Evolutionary conservation across 2,888 invertebrate species (phyloP).

Genomic region (Antheraea assamensis): DNA sequence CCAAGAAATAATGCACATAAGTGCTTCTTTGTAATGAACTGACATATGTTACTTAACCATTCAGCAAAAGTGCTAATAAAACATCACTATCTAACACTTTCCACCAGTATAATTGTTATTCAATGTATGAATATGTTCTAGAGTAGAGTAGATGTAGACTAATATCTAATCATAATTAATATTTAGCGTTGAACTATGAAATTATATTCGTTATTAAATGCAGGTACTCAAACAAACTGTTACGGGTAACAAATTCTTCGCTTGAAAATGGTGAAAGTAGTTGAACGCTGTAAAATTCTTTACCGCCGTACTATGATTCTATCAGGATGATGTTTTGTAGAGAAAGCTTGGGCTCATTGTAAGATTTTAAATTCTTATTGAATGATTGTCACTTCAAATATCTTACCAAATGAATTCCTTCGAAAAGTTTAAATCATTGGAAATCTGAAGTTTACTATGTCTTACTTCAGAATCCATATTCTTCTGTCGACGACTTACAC

Average conservation of each 20-base stretch:
- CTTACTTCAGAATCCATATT: not conserved
- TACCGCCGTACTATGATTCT: not conserved
- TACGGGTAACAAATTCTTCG: not conserved
- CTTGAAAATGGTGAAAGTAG: not conserved
- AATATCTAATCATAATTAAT: too few species aligned
- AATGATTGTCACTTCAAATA: not conserved
- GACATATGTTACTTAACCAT: not conserved
- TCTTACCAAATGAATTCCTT: not conserved
- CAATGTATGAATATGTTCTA: too few species aligned
- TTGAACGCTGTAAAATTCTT: not conserved
- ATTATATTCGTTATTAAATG: not conserved
- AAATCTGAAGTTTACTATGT: too few species aligned
- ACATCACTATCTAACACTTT: too few species aligned
- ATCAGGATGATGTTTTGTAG: not conserved
- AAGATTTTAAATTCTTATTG: not conserved
- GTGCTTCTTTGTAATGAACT: not conserved
- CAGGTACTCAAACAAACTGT: not conserved
- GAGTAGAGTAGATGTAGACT: too few species aligned
- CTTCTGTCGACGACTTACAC: too few species aligned
- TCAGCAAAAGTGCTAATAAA: not conserved
- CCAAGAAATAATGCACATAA: not conserved
- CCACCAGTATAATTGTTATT: too few species aligned
- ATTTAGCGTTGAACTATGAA: too few species aligned
- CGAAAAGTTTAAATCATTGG: too few species aligned
- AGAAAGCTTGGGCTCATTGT: not conserved